These are phyloP conservation scores for Aurelia sp. DNA, from an alignment of 30 jellyfish, hydroid and myxozoan genomes.

Conservation along the genomic window DNA sequence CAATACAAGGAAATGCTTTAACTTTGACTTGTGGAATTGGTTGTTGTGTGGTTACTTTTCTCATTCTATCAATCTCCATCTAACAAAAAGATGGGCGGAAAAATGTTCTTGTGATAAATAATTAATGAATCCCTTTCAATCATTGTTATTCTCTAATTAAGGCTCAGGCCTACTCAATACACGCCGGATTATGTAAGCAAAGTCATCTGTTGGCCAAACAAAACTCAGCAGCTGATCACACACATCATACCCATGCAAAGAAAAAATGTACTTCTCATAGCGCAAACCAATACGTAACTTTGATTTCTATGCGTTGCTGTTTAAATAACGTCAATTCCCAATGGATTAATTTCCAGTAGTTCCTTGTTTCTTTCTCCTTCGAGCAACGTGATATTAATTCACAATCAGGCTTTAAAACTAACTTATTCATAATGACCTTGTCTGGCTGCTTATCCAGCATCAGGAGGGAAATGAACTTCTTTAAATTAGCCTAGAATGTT, in stretches of 20 bases:
- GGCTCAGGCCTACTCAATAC: slow-evolving; percentile 50
- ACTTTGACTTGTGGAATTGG: slow-evolving; percentile 20
- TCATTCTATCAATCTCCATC: slow-evolving; percentile 24
- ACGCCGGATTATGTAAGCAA: slow-evolving; percentile 62
- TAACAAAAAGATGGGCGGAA: slow-evolving; percentile 42
- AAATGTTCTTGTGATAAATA: slow-evolving; percentile 49
- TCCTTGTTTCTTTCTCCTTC: slow-evolving; percentile 3
- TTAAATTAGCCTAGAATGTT: too few relatives aligned
- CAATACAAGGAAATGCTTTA: slow-evolving; percentile 18
- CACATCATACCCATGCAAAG: slow-evolving; percentile 71
- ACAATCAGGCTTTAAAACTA: slow-evolving; percentile 3
- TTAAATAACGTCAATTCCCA: slow-evolving; percentile 21
- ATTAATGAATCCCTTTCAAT: slow-evolving; percentile 41
- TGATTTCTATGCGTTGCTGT: slow-evolving; percentile 37
- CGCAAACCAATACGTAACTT: slow-evolving; percentile 9
- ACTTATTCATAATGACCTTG: neutral
- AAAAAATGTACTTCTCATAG: slow-evolving; percentile 44
- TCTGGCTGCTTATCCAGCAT: slow-evolving; percentile 4
- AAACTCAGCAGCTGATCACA: slow-evolving; percentile 66
- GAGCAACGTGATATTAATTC: slow-evolving; percentile 29
- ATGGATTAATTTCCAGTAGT: slow-evolving; percentile 16
- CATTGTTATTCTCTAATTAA: slow-evolving; percentile 70
- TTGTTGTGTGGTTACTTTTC: slow-evolving; percentile 55
- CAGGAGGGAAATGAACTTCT: neutral
- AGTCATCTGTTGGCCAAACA: slow-evolving; percentile 58